Conservation (phyloP, 23 tunicate genomes). For the Ascidia mentula region DNA sequence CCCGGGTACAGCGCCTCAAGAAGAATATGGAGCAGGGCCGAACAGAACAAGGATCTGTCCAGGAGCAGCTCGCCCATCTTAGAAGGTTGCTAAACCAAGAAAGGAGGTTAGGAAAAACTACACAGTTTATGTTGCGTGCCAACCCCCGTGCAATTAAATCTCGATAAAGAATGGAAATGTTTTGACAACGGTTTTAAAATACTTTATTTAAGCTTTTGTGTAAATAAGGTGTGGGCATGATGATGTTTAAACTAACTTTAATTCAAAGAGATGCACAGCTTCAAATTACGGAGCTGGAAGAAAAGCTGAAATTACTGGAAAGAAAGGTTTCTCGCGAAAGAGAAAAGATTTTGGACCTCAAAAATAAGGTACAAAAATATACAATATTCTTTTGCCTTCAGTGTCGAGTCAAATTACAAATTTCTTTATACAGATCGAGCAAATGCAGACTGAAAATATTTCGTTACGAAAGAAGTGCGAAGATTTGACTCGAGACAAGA, state of each 20-base stretch:
- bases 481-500: slow-evolving; percentile 11
- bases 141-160: no score
- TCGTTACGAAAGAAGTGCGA: not conserved
- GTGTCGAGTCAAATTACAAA: no score
- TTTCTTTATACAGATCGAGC: slow-evolving; percentile 13
- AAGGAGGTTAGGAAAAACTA: slow-evolving; percentile 27
- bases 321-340: not conserved
- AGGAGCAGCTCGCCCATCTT: slow-evolving; percentile 49
- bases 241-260: no score
- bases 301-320: not conserved
- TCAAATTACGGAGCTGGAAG: slow-evolving; percentile 4
- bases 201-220: no score
- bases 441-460: slow-evolving; percentile 25
- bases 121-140: no score
- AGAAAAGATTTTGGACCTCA: not conserved
- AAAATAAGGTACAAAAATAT: not conserved
- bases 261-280: not conserved
- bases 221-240: no score
- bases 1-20: slow-evolving; percentile 53
- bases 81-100: slow-evolving; percentile 34
- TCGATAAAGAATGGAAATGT: no score
- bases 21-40: slow-evolving; percentile 51
- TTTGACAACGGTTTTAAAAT: no score
- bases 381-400: no score
- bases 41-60: slow-evolving; percentile 57